A percentile compares a stretch with the other conserved stretches of the same genome.
Evolutionary conservation across 2,797 vertebrate species (phyloP).

Genomic region (Acipenser oxyrinchus): DNA sequence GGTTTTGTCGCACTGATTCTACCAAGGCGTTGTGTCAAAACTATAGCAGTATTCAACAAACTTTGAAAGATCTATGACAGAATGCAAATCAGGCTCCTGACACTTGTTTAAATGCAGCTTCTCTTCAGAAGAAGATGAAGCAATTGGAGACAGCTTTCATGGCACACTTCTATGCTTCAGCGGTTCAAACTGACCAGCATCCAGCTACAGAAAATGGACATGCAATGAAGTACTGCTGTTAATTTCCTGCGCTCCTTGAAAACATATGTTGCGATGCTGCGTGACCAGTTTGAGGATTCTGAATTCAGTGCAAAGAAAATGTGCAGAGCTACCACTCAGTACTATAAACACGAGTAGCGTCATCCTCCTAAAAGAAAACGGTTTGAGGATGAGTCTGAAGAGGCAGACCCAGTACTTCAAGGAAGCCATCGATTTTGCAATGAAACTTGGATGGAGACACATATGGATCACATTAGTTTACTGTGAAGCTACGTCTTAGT

Average conservation of each 20-base stretch:
- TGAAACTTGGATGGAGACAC: too few relatives aligned
- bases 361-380: neutral
- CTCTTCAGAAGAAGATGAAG: neutral
- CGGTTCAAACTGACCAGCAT: slow-evolving; percentile 4
- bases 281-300: neutral
- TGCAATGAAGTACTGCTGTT: neutral
- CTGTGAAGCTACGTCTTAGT: too few relatives aligned
- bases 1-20: neutral
- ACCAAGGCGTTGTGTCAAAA: neutral
- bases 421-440: slow-evolving; percentile 5
- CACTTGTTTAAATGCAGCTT: neutral
- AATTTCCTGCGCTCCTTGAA: neutral
- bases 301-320: neutral
- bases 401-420: neutral
- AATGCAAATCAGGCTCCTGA: neutral
- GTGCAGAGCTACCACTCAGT: neutral
- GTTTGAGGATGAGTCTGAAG: slow-evolving; percentile 4
- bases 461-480: too few relatives aligned
- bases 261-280: neutral
- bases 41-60: neutral
- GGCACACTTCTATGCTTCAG: slow-evolving; percentile 2
- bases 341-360: neutral
- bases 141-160: neutral
- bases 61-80: neutral
- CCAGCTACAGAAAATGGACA: slow-evolving; percentile 4